These are phyloP conservation scores for Paracanthobrama guichenoti DNA, from an alignment of 2,113 vertebrate species.

Conservation along the genomic window DNA sequence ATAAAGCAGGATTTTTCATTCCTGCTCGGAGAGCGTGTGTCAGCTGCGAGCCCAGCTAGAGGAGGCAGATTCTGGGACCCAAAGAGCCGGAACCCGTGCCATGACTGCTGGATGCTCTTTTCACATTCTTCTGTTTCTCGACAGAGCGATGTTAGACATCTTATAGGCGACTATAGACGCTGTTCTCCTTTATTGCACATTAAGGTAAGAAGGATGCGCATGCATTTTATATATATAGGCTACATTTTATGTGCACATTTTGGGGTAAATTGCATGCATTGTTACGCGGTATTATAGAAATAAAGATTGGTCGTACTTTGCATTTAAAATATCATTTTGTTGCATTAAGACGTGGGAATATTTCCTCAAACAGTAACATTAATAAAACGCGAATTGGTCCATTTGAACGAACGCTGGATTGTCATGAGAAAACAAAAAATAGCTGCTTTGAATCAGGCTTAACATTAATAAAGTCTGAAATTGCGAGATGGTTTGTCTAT, in stretches of 20 bases:
- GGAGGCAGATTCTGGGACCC: constrained; percentile 78
- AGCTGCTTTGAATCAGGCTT: neutral
- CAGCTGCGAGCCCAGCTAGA: constrained; percentile 79
- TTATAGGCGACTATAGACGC: constrained; percentile 69
- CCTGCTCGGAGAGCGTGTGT: constrained; percentile 92
- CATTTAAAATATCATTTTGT: neutral
- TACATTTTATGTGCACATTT: neutral
- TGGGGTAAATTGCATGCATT: neutral
- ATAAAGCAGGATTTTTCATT: constrained; percentile 99
- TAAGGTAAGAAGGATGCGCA: constrained; percentile 82
- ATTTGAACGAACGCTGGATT: neutral
- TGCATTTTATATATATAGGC: neutral
- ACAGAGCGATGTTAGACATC: constrained; percentile 62
- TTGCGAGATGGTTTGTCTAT: constrained; percentile 64
- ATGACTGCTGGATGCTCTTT: constrained; percentile 63
- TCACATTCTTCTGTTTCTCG: constrained; percentile 65
- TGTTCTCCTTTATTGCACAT: constrained; percentile 71
- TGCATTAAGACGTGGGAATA: neutral
- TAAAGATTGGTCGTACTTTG: neutral
- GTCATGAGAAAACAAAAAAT: neutral
- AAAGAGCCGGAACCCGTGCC: constrained; percentile 62
- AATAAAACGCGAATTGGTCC: neutral
- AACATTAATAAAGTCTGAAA: constrained; percentile 55
- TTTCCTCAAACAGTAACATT: neutral
- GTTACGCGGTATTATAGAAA: neutral